Evolutionary conservation across 2,797 vertebrate species (phyloP).

Genomic region (Carapus acus): DNA sequence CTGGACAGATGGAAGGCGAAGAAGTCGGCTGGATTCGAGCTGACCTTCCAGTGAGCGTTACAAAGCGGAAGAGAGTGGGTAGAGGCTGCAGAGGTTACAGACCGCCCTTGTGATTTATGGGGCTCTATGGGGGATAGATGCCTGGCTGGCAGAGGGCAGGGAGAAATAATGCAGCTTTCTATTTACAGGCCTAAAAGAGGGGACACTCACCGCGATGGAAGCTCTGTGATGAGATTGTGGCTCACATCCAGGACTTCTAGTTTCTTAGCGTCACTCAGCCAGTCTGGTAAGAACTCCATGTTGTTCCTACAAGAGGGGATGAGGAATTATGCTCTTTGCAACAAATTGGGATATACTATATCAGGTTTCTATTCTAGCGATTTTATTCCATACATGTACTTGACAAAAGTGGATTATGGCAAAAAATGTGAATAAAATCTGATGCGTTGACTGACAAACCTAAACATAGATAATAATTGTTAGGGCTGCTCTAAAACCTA

Average conservation of each 20-base stretch:
- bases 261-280: conserved; percentile 90
- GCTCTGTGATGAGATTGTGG: conserved; percentile 87
- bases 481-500: neutral
- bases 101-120: conserved; percentile 61
- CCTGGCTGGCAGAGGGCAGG: conserved; percentile 30
- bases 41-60: conserved; percentile 52
- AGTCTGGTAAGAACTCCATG: conserved; percentile 86
- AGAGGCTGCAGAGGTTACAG: conserved; percentile 46
- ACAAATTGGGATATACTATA: neutral
- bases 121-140: conserved; percentile 45
- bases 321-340: conserved; percentile 26
- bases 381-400: too few species aligned
- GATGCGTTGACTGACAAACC: too few species aligned
- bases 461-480: too few species aligned
- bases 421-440: too few species aligned
- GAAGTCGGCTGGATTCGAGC: conserved; percentile 28
- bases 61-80: conserved; percentile 39
- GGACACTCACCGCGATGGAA: conserved; percentile 84
- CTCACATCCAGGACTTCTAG: conserved; percentile 92
- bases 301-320: conserved; percentile 75
- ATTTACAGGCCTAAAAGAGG: conserved; percentile 40
- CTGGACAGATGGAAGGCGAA: conserved; percentile 21
- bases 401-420: too few species aligned
- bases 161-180: conserved; percentile 43
- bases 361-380: too few species aligned